These are phyloP conservation scores for Lasiommata megera DNA, from an alignment of 2,888 invertebrate genomes.

Conservation along the genomic window DNA sequence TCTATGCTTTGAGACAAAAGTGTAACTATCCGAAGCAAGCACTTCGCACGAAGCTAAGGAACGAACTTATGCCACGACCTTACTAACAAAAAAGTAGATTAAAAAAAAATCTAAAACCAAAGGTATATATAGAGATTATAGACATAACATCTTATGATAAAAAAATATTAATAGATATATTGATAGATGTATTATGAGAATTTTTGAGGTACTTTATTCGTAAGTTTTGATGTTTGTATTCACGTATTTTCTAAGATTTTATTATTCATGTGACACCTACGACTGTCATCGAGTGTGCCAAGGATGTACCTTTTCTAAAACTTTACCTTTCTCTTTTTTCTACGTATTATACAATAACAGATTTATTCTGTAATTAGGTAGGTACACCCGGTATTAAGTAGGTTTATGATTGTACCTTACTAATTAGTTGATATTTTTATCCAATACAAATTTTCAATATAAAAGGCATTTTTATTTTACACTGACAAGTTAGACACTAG, in stretches of 20 bases:
- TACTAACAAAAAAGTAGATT: too few species aligned
- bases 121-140: conserved; percentile 18
- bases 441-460: neutral
- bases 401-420: neutral
- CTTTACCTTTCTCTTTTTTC: conserved; percentile 1
- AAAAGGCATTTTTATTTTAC: neutral
- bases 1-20: too few species aligned
- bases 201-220: conserved; percentile 16
- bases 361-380: neutral
- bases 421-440: neutral
- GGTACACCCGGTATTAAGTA: neutral
- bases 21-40: too few species aligned
- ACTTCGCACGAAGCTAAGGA: too few species aligned
- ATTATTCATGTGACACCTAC: conserved; percentile 4
- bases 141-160: neutral
- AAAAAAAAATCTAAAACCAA: conserved; percentile 6
- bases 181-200: conserved; percentile 5
- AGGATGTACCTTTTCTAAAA: neutral
- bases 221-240: conserved; percentile 20
- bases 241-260: conserved; percentile 27
- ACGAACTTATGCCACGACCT: too few species aligned
- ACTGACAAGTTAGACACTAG: neutral
- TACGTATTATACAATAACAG: neutral
- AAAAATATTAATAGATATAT: conserved; percentile 1
- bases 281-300: conserved; percentile 16